Percentiles rank a stretch among this genome's conserved stretches.
Evolutionary conservation across 2,797 vertebrate genomes (phyloP).

Genomic region (Diplodus puntazzo): DNA sequence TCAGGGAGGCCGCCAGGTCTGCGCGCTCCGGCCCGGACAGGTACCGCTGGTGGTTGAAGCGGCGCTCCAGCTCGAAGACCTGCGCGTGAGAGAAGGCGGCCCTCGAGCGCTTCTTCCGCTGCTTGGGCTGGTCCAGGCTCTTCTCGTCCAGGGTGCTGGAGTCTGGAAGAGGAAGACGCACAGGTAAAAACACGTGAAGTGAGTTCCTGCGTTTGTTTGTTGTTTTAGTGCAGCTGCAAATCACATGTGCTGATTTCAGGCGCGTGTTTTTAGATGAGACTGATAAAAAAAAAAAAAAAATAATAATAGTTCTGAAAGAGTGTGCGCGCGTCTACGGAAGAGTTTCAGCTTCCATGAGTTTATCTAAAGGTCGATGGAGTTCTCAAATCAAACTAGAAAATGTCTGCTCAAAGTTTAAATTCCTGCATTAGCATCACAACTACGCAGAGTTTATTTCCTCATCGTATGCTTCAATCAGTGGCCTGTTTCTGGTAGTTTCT

Average conservation of each 20-base stretch:
- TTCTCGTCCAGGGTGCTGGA: conserved; percentile 82
- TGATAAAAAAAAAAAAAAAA: not conserved
- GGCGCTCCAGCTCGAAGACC: conserved; percentile 98
- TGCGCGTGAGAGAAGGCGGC: conserved; percentile 98
- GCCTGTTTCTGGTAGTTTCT: not conserved
- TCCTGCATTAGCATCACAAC: not conserved
- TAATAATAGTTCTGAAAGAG: not conserved
- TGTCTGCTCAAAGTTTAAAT: not conserved
- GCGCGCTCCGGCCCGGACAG: conserved; percentile 97
- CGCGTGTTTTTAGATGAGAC: not conserved
- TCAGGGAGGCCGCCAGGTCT: conserved; percentile 96
- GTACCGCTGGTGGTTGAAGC: conserved; percentile 99
- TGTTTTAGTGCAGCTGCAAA: not conserved
- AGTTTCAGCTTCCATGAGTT: not conserved
- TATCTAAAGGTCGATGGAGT: not conserved
- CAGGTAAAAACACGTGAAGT: conserved; percentile 18
- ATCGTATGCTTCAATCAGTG: not conserved
- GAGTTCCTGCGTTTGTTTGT: conserved; percentile 20
- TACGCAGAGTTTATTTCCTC: not conserved
- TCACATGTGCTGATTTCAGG: not conserved
- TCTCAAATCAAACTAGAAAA: conserved; percentile 5
- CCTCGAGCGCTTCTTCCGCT: conserved; percentile 96
- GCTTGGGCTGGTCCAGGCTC: conserved; percentile 88
- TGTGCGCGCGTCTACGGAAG: not conserved
- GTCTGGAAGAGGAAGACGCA: conserved; percentile 71